Percentiles rank a stretch among this genome's conserved stretches.
Conservation (phyloP, 2,888 invertebrate genomes). For the Scotopteryx bipunctaria region DNA sequence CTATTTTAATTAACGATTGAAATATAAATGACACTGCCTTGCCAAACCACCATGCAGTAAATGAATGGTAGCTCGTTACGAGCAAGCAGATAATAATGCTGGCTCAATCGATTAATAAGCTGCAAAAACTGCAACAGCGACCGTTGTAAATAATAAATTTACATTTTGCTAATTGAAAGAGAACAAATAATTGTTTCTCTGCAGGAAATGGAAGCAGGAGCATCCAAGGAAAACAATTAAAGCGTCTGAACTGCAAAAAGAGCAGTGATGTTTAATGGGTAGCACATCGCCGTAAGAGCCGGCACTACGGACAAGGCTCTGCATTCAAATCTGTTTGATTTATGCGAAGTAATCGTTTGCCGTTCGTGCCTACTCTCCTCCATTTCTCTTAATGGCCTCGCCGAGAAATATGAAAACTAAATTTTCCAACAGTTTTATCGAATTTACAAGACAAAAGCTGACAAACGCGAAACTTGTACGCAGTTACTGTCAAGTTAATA, state of each 20-base stretch:
- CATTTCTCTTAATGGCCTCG: constrained; percentile 35
- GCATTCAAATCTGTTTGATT: constrained; percentile 70
- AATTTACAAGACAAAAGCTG: constrained; percentile 33
- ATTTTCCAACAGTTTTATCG: constrained; percentile 24
- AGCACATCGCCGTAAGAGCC: constrained; percentile 54
- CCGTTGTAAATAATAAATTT: neutral
- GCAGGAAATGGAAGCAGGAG: constrained; percentile 3
- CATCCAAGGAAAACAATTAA: constrained; percentile 25
- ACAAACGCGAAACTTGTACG: constrained; percentile 44
- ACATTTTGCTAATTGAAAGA: constrained; percentile 1
- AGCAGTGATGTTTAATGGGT: constrained; percentile 32
- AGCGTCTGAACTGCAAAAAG: constrained; percentile 19
- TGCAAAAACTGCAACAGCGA: neutral
- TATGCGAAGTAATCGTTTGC: constrained; percentile 63
- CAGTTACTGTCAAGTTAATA: constrained; percentile 51
- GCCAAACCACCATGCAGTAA: too few relatives aligned
- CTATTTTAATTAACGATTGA: too few relatives aligned
- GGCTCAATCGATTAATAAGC: neutral
- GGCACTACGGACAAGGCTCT: constrained; percentile 44
- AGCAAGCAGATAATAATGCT: too few relatives aligned
- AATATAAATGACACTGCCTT: too few relatives aligned
- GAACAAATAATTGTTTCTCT: constrained; percentile 10
- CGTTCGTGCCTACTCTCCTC: constrained; percentile 43
- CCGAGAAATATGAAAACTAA: constrained; percentile 36
- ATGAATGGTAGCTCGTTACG: too few relatives aligned